These are phyloP conservation scores for Amia ocellicauda DNA, from an alignment of 2,113 vertebrate species.

Conservation along the genomic window DNA sequence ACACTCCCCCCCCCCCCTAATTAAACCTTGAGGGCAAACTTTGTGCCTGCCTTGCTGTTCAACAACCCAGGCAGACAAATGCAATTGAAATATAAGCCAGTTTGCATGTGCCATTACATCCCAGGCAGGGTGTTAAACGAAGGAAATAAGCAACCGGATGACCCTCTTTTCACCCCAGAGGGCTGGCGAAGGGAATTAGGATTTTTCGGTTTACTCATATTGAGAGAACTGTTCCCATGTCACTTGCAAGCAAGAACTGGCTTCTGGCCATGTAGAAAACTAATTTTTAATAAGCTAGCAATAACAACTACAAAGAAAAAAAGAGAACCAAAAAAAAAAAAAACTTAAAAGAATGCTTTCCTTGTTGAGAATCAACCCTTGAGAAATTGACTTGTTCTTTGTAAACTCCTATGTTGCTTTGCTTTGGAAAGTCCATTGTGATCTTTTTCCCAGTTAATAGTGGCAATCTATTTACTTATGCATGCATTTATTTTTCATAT, in stretches of 20 bases:
- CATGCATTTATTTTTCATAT: too few species aligned
- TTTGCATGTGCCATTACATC: not conserved
- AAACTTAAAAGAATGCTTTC: too few species aligned
- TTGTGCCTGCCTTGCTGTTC: not conserved
- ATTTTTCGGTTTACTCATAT: not conserved
- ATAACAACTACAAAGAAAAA: slow-evolving; percentile 14
- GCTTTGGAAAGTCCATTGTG: too few species aligned
- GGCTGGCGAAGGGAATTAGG: not conserved
- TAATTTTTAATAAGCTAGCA: slow-evolving; percentile 5
- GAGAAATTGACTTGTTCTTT: too few species aligned
- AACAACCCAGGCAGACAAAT: not conserved
- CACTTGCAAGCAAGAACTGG: not conserved
- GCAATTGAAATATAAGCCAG: slow-evolving; percentile 2
- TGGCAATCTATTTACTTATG: too few species aligned
- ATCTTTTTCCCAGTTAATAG: too few species aligned
- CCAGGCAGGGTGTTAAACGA: not conserved
- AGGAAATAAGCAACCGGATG: not conserved
- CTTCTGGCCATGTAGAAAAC: not conserved
- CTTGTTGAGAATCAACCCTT: too few species aligned
- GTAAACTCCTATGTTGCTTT: too few species aligned
- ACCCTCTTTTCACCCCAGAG: not conserved
- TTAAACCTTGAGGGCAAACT: not conserved
- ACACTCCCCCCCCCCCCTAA: not conserved
- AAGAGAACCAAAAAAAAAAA: slow-evolving; percentile 4
- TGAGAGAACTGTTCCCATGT: slow-evolving; percentile 10